Conservation (phyloP, 2,113 vertebrate species). For the Lepisosteus osseus region DNA sequence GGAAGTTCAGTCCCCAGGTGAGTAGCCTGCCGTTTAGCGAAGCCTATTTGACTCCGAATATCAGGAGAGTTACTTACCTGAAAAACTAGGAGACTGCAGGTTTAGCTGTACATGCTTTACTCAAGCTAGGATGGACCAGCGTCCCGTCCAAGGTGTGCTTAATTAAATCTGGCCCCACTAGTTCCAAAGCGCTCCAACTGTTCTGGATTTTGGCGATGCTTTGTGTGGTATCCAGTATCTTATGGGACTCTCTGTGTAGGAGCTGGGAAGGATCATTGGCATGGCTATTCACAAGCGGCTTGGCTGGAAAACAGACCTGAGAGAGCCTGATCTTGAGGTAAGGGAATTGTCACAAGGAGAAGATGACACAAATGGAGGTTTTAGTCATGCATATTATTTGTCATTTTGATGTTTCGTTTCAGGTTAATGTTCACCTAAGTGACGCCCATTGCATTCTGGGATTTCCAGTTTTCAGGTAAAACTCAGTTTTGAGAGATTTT, state of each 20-base stretch:
- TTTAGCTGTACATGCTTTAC: neutral
- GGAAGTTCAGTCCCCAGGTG: constrained; percentile 74
- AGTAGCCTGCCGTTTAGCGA: neutral
- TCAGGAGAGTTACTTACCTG: no score
- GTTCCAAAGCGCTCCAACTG: no score
- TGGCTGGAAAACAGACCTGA: constrained; percentile 79
- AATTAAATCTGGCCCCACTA: no score
- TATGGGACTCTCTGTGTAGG: constrained; percentile 51
- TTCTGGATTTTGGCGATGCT: no score
- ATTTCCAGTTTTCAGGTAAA: constrained; percentile 82
- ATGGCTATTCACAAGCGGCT: constrained; percentile 64
- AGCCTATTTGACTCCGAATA: no score
- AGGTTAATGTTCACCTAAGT: constrained; percentile 83
- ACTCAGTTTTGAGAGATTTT: no score
- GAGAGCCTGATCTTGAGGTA: constrained; percentile 82
- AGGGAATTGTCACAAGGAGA: neutral
- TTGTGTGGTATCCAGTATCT: no score
- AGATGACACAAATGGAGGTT: no score
- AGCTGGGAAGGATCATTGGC: constrained; percentile 75
- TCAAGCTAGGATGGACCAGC: no score
- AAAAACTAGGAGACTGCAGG: neutral
- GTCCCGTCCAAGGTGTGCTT: no score
- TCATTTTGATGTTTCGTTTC: constrained; percentile 27
- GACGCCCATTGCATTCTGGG: constrained; percentile 78
- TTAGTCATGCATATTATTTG: no score